These are phyloP conservation scores for Bolborhynchus lineola DNA, from an alignment of 2,113 vertebrate species.

Conservation along the genomic window DNA sequence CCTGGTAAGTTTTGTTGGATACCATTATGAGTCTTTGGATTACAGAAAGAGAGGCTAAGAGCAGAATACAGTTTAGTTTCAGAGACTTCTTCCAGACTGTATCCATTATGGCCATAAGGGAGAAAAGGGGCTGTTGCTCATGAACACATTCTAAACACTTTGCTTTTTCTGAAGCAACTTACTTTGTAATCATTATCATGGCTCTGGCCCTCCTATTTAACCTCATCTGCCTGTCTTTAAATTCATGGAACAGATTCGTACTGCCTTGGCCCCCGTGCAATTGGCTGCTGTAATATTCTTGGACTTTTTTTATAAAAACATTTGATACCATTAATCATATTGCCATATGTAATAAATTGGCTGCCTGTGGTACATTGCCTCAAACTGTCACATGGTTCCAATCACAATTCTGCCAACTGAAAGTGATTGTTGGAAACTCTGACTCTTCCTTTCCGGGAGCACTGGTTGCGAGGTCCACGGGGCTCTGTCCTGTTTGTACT, in stretches of 20 bases:
- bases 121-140: neutral
- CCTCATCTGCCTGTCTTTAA: conserved; percentile 75
- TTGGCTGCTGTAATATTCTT: conserved; percentile 65
- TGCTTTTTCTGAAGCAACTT: conserved; percentile 61
- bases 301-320: conserved; percentile 32
- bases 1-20: neutral
- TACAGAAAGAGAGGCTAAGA: neutral
- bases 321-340: conserved; percentile 82
- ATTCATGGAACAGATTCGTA: conserved; percentile 71
- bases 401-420: conserved; percentile 74
- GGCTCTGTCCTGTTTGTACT: neutral
- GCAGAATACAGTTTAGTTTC: neutral
- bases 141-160: conserved; percentile 55
- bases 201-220: conserved; percentile 72
- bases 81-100: conserved; percentile 28
- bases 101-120: neutral
- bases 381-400: conserved; percentile 78
- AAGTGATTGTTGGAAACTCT: conserved; percentile 76
- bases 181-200: conserved; percentile 70
- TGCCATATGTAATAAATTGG: conserved; percentile 82
- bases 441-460: conserved; percentile 47
- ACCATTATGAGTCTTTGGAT: neutral
- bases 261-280: conserved; percentile 66
- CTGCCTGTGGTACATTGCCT: conserved; percentile 73
- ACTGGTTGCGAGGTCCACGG: neutral